Evolutionary conservation across 2,888 invertebrate genomes (phyloP).

Genomic region (Daptonema setosum): DNA sequence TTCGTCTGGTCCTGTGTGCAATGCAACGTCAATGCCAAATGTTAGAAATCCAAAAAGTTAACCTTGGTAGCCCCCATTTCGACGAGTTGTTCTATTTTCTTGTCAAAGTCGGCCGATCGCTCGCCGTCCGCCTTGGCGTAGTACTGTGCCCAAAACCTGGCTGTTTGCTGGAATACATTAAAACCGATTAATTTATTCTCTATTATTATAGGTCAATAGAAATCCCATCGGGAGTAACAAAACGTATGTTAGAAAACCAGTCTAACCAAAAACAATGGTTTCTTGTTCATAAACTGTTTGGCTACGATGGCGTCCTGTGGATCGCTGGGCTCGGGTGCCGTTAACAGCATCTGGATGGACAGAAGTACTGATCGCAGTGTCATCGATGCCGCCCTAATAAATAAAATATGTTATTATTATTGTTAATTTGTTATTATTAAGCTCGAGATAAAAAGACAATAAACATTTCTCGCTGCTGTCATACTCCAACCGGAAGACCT

Average conservation of each 20-base stretch:
- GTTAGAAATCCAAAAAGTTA: slow-evolving; percentile 7
- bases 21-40: background rate
- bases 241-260: too few relatives aligned
- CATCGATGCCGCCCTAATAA: slow-evolving; percentile 96
- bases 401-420: slow-evolving; percentile 8
- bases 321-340: slow-evolving; percentile 36
- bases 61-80: slow-evolving; percentile 81
- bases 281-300: slow-evolving; percentile 71
- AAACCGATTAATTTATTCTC: background rate
- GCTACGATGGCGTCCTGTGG: slow-evolving; percentile 71
- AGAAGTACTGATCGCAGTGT: slow-evolving; percentile 81
- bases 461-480: too few relatives aligned
- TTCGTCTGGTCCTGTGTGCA: background rate
- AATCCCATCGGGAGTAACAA: too few relatives aligned
- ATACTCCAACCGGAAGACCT: too few relatives aligned
- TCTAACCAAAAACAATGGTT: background rate
- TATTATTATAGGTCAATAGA: too few relatives aligned
- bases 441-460: too few relatives aligned
- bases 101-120: slow-evolving; percentile 52
- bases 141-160: slow-evolving; percentile 78
- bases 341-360: slow-evolving; percentile 73
- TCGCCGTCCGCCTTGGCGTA: slow-evolving; percentile 64
- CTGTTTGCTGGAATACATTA: slow-evolving; percentile 41
- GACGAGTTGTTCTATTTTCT: slow-evolving; percentile 61
- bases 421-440: too few relatives aligned